A percentile compares a stretch with the other conserved stretches of the same genome.
phyloP scores from a whole-genome alignment of 2,888 invertebrate genomes.

The Gandaritis pyraliata region DNA sequence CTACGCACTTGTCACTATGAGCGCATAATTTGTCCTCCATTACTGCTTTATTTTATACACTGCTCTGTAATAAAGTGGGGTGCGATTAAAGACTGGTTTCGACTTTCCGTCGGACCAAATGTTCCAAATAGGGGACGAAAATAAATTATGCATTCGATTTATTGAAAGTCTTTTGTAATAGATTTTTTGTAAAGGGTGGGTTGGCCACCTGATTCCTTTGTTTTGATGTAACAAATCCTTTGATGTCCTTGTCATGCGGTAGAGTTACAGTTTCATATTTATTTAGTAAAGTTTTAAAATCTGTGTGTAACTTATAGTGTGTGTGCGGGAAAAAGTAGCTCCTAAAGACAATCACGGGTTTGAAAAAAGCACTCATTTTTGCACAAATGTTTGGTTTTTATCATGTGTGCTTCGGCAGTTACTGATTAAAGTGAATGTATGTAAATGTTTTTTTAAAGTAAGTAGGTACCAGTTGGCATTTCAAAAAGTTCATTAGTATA shows the following conservation, averaged over 20 bases:
- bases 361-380: too few relatives aligned
- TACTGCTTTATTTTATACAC: constrained; percentile 65
- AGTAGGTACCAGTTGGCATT: too few relatives aligned
- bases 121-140: constrained; percentile 63
- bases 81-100: constrained; percentile 76
- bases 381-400: too few relatives aligned
- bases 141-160: constrained; percentile 80
- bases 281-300: background rate
- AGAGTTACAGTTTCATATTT: constrained; percentile 22
- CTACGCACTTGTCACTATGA: constrained; percentile 74
- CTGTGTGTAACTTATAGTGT: background rate
- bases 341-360: too few relatives aligned
- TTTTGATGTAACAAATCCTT: constrained; percentile 48
- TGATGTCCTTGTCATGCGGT: constrained; percentile 34
- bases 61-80: constrained; percentile 72
- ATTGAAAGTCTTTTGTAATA: constrained; percentile 77
- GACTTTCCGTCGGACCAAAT: constrained; percentile 78
- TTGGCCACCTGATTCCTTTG: constrained; percentile 63
- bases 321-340: too few relatives aligned
- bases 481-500: too few relatives aligned
- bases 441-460: too few relatives aligned
- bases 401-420: too few relatives aligned
- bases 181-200: constrained; percentile 63
- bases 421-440: too few relatives aligned
- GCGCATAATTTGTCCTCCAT: constrained; percentile 81